Conservation (phyloP, 2,888 invertebrate species). For the Elysia crispata region DNA sequence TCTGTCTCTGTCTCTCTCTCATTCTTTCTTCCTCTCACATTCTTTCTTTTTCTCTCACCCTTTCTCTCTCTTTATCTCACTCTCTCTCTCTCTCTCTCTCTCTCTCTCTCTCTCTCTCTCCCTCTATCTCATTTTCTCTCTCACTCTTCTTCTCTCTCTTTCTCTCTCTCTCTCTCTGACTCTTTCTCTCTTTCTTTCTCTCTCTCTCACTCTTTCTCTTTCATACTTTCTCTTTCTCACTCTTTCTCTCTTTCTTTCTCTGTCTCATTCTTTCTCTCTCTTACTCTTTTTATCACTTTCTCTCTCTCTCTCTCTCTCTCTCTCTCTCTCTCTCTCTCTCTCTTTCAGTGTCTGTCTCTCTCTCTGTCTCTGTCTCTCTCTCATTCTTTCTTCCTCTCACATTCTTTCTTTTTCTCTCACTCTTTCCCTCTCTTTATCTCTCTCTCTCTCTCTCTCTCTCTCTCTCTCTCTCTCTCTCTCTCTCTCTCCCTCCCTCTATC, state of each 20-base stretch:
- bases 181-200: background rate
- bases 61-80: too few species aligned
- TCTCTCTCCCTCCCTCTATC: background rate
- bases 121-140: background rate
- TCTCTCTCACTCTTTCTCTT: slow-evolving; percentile 17
- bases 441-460: background rate
- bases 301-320: background rate
- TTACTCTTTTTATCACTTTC: background rate
- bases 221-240: slow-evolving; percentile 16
- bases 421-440: background rate
- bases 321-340: too few species aligned
- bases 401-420: background rate
- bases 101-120: too few species aligned
- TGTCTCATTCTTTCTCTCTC: background rate
- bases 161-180: slow-evolving; percentile 12
- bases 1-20: slow-evolving; percentile 12
- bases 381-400: background rate
- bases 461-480: background rate
- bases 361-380: background rate
- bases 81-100: too few species aligned
- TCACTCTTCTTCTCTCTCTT: background rate
- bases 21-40: too few species aligned
- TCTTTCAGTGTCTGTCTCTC: too few species aligned
- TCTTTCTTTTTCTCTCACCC: too few species aligned
- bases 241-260: background rate